Evolutionary conservation across 2,113 vertebrate genomes (phyloP).

Genomic region (Ia io): DNA sequence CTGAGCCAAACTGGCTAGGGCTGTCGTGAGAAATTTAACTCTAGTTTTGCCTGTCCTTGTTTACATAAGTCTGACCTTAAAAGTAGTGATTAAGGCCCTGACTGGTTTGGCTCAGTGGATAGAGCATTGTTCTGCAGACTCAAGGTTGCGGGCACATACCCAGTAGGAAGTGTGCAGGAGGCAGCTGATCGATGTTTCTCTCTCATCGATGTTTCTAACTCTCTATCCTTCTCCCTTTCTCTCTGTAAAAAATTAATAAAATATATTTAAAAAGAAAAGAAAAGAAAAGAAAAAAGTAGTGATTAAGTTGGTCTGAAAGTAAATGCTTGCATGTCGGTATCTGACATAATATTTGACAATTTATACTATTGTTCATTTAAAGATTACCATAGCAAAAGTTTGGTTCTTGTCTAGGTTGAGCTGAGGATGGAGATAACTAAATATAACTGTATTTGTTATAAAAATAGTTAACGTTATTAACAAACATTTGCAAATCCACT

Average conservation of each 20-base stretch:
- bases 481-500: not conserved
- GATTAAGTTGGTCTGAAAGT: conserved; percentile 7
- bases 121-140: no score
- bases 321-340: not conserved
- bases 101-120: no score
- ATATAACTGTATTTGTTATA: not conserved
- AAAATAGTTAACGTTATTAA: not conserved
- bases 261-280: no score
- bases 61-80: conserved; percentile 2
- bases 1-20: no score
- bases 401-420: conserved; percentile 27
- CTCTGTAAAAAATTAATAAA: no score
- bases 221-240: no score
- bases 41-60: conserved; percentile 23
- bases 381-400: not conserved
- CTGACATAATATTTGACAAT: conserved; percentile 1
- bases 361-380: not conserved
- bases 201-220: no score
- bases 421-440: conserved; percentile 16
- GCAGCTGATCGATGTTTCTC: no score
- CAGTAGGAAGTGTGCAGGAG: no score
- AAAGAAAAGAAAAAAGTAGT: no score
- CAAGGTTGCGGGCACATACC: no score
- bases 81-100: conserved; percentile 19
- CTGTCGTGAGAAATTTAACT: conserved; percentile 4